These are phyloP conservation scores for Archaeoteleia sp. DNA, from an alignment of 2,888 invertebrate species.

Conservation along the genomic window DNA sequence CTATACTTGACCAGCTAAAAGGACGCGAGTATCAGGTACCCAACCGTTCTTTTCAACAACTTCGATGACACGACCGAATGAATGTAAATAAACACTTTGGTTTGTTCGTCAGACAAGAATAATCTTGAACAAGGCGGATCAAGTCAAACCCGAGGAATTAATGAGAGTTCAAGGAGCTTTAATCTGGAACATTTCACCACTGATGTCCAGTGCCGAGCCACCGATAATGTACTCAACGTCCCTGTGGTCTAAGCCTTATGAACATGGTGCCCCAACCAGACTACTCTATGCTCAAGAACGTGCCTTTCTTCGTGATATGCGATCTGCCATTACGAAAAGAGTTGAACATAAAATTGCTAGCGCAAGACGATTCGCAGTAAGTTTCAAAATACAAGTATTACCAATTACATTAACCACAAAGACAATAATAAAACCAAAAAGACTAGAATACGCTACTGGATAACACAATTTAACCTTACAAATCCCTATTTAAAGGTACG, in stretches of 20 bases:
- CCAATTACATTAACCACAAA: background rate
- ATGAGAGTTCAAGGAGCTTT: conserved; percentile 95
- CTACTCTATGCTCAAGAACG: conserved; percentile 92
- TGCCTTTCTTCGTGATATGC: conserved; percentile 89
- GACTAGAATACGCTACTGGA: too few species aligned
- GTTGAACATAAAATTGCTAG: conserved; percentile 96
- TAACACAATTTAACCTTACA: background rate
- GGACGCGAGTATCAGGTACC: conserved; percentile 91
- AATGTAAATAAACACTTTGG: background rate
- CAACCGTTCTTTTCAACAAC: too few species aligned
- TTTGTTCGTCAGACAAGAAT: conserved; percentile 84
- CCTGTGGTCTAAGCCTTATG: conserved; percentile 90
- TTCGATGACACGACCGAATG: too few species aligned
- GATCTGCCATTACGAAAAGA: conserved; percentile 89
- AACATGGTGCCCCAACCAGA: conserved; percentile 86
- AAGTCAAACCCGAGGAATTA: conserved; percentile 92
- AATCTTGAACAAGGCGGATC: conserved; percentile 95
- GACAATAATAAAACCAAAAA: background rate
- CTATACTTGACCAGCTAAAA: conserved; percentile 94
- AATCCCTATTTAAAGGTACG: conserved; percentile 82
- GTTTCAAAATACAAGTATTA: conserved; percentile 59
- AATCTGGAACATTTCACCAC: conserved; percentile 97
- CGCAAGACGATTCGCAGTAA: conserved; percentile 95
- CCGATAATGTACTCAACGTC: conserved; percentile 94
- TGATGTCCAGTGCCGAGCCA: conserved; percentile 95